Percentiles rank a stretch among this genome's conserved stretches.
Conservation (phyloP, 2,888 invertebrate genomes). For the Lasiommata megera region DNA sequence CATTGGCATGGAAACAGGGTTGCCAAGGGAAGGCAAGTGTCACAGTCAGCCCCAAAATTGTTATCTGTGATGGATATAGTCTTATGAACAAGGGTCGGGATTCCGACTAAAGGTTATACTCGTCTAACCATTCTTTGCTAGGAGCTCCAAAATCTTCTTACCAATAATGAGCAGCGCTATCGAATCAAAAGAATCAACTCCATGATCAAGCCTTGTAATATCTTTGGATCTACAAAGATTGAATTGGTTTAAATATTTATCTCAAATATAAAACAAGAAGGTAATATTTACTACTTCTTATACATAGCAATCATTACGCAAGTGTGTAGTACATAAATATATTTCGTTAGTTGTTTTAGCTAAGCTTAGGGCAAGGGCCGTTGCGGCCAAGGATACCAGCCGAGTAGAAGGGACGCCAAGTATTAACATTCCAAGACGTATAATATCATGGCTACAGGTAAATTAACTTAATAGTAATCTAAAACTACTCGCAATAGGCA, state of each 20-base stretch:
- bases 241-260: too few relatives aligned
- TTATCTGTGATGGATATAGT: too few relatives aligned
- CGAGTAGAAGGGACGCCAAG: slow-evolving; percentile 34
- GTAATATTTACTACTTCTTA: not conserved
- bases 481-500: not conserved
- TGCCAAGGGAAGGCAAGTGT: too few relatives aligned
- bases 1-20: too few relatives aligned
- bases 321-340: slow-evolving; percentile 7
- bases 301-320: slow-evolving; percentile 16
- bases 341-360: slow-evolving; percentile 28
- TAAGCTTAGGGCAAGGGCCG: slow-evolving; percentile 37
- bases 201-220: not conserved
- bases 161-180: too few relatives aligned
- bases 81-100: too few relatives aligned
- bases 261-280: not conserved
- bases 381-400: slow-evolving; percentile 38
- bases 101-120: too few relatives aligned
- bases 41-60: too few relatives aligned
- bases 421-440: slow-evolving; percentile 24
- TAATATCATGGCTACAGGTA: slow-evolving; percentile 6
- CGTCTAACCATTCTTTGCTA: too few relatives aligned
- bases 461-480: not conserved
- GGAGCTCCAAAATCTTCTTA: too few relatives aligned
- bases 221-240: too few relatives aligned
- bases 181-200: too few relatives aligned